Base-by-base conservation (phyloP, 2,888 invertebrate genomes). In the Folsomia manolachei region DNA sequence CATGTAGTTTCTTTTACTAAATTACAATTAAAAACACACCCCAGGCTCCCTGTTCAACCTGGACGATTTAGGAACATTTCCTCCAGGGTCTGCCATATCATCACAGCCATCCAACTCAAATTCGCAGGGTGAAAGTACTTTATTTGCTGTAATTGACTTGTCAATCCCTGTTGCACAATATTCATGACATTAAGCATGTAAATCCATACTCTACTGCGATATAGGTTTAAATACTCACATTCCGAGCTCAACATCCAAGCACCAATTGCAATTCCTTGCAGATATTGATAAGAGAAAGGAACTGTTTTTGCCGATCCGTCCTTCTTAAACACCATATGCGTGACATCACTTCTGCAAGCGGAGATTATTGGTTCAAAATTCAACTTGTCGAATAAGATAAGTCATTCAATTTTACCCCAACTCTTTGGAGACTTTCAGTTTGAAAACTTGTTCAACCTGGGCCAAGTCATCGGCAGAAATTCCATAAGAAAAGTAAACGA, bases 311-410 rank as follows among this genome's bases (percentile, higher is more conserved):
- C 86, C 85, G 24, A 18, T 82, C 1, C 86, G 21, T 26, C 39
- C 19, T 85, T 82, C 63, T 87, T 86, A 0, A 89, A 87, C 24
- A 91, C 82, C 1, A 90, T 83, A 82, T 90, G 89, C 0, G 88
- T 89, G 0, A 90, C 88, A 14, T 79, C 77, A 61, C 79, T 63
- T 64, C 83, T 83, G 69, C 27, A 71, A 64, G 2, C 2, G 69
- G n/a, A n/a, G n/a, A n/a, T n/a, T n/a, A n/a, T n/a, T n/a, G n/a
- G n/a, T n/a, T n/a, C n/a, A n/a, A n/a, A n/a, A n/a, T n/a, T n/a
- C n/a, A n/a, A n/a, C n/a, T n/a, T n/a, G n/a, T n/a, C n/a, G n/a
- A n/a, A n/a, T n/a, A n/a, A n/a, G n/a, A n/a, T n/a, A n/a, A n/a
- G n/a, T 23, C 11, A 24, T 24, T 21, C 2, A 1, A 26, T 61